These are phyloP conservation scores for Agriopis marginaria DNA, from an alignment of 2,888 invertebrate species.

Conservation along the genomic window DNA sequence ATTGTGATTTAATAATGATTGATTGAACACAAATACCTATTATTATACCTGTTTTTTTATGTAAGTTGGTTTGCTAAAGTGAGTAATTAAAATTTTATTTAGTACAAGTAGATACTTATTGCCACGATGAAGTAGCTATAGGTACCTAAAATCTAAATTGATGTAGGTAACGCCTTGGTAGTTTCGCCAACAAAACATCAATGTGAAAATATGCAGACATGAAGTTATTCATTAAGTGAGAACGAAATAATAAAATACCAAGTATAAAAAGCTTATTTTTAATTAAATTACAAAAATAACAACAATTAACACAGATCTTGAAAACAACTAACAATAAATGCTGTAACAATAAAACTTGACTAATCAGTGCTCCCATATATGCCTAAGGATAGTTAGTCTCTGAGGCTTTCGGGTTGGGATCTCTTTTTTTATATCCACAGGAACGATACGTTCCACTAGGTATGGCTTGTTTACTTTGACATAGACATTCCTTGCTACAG, in stretches of 20 bases:
- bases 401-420: slow-evolving; percentile 54
- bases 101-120: not conserved
- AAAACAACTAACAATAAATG: slow-evolving; percentile 47
- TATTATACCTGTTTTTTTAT: too few species aligned
- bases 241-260: not conserved
- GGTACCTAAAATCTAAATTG: not conserved
- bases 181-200: not conserved
- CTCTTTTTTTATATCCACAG: slow-evolving; percentile 56
- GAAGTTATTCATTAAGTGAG: not conserved
- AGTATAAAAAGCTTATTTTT: slow-evolving; percentile 32
- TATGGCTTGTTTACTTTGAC: slow-evolving; percentile 59
- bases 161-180: not conserved
- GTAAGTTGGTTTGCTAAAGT: not conserved
- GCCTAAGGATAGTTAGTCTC: slow-evolving; percentile 60
- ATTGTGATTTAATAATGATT: too few species aligned
- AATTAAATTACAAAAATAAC: slow-evolving; percentile 41
- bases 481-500: slow-evolving; percentile 53
- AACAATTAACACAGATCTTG: slow-evolving; percentile 43
- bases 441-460: slow-evolving; percentile 51
- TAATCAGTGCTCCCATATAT: slow-evolving; percentile 65
- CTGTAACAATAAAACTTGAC: slow-evolving; percentile 42
- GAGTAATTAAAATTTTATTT: not conserved
- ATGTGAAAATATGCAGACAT: not conserved
- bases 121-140: not conserved
- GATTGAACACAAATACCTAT: too few species aligned